Evolutionary conservation across 2,113 vertebrate species (phyloP), one percentile per base, ranked within the genome.

Genomic region (Orycteropus afer): DNA sequence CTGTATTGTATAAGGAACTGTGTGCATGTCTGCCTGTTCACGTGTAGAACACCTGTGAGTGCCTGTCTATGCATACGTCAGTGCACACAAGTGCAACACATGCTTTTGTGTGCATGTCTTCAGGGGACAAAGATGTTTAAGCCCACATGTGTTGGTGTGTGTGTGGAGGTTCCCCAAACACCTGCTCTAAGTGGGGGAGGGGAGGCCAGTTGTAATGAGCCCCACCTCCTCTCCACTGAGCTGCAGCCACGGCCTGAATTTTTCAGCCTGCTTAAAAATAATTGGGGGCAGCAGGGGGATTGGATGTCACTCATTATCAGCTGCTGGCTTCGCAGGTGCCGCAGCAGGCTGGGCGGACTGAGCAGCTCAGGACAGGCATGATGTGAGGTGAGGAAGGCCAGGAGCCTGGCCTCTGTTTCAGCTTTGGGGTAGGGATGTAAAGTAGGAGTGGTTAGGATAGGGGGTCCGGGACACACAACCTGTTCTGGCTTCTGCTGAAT

Each of bases 251-350:
- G 93, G 94, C 95, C 96, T 97, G 96, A 93, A 94, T 95, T 96
- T 97, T 96, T 91, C 94, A 96, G 93, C 86, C 94, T 97, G 95
- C 96, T 94, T 97, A 96, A 97, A 93, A 94, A 96, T 95, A 96
- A 95, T 85, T 91, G 95, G 95, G 92, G 96, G 93, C 94, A 96
- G 87, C 15, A 5, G 78, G 95, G 93, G 91, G 92, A 94, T 95
- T 82, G 76, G 57, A 89, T 96, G 97, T 97, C 96, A 97, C 82
- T 97, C 96, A 95, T 92, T 74, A 77, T 95, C 92, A 89, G 95
- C 74, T 0, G 4, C 90, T 79, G 90, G 79, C 79, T 96, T 90
- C 0, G 3, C 87, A 22, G 57, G 92, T 92, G 85, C 90, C 0
- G 2, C 73, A 51, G 92, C 82, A 83, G 69, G 67, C 65, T 69